phyloP scores from a whole-genome alignment of 2,797 vertebrate species.

The Spheniscus humboldti region DNA sequence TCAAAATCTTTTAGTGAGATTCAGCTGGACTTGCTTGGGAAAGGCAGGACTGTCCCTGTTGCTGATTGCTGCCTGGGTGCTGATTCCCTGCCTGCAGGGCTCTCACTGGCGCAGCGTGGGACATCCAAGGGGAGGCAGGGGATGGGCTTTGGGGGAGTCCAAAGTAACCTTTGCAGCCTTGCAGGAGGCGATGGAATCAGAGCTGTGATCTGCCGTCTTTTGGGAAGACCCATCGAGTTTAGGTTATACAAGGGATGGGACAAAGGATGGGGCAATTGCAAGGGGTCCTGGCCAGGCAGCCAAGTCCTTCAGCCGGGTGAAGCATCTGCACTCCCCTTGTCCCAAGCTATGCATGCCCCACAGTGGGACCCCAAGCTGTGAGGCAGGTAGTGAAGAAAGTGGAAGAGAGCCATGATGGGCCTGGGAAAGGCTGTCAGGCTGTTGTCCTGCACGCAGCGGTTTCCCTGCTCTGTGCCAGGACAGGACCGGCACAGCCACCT shows the following conservation, averaged over 20 bases:
- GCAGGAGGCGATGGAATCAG: neutral
- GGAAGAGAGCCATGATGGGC: neutral
- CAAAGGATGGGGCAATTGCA: neutral
- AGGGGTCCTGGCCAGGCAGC: neutral
- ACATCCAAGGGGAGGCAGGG: rapidly evolving
- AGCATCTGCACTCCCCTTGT: neutral
- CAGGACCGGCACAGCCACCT: neutral
- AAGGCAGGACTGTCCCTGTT: neutral
- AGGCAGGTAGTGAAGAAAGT: neutral
- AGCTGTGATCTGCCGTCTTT: neutral
- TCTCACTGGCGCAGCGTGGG: rapidly evolving
- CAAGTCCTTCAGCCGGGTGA: rapidly evolving
- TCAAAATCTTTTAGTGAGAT: neutral
- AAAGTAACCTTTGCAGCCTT: neutral
- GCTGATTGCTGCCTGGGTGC: neutral
- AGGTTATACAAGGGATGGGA: neutral
- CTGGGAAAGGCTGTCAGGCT: neutral
- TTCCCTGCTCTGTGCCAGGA: neutral
- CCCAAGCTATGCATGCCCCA: neutral
- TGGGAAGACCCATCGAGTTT: neutral
- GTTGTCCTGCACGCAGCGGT: neutral
- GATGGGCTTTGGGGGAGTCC: neutral
- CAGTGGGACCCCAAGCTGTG: rapidly evolving
- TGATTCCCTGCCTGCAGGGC: neutral
- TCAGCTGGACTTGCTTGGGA: neutral